Evolutionary conservation across 1,140 invertebrate genomes (phyloP), one percentile per base, ranked within the genome.

Genomic region (Sycobia sp.): DNA sequence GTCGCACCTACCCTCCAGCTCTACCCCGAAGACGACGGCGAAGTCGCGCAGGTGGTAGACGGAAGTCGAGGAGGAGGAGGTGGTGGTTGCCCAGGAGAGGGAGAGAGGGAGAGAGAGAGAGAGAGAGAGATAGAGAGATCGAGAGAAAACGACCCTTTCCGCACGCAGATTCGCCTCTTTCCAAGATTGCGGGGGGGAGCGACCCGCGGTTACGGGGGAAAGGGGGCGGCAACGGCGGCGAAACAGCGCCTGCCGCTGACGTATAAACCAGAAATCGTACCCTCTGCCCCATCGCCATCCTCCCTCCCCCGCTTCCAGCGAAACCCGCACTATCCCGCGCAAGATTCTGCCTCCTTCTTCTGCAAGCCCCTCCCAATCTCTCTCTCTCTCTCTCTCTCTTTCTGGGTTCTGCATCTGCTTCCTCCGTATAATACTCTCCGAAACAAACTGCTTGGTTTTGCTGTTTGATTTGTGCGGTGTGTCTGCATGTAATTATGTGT

Each of bases 251-350:
- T 62, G 60, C 32, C 43, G 51, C 25, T 62, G 60, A 62, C 60
- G 60, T 22, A 39, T 49, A 62, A 43, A 46, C 36, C 60, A 47
- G 32, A 46, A 47, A 66, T 61, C 53, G 36, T 23, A n/a, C n/a
- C 34, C n/a, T 32, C 22, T 53, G 18, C 7, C 32, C 32, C 20
- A 13, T 32, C 13, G 4, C 20, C 13, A 20, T 7, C 1, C 5
- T 20, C 43, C 9, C 14, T 25, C 43, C 13, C 22, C 11, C 43
- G 29, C 29, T n/a, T n/a, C n/a, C n/a, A n/a, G n/a, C n/a, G n/a
- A n/a, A n/a, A n/a, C n/a, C n/a, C n/a, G n/a, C n/a, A n/a, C n/a
- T n/a, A n/a, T n/a, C n/a, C n/a, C 29, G 29, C 29, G 29, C 29
- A 4, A 11, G 29, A 32, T 32, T 32, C 29, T 32, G n/a, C n/a